Evolutionary conservation across 2,113 vertebrate genomes (phyloP).

Genomic region (Empidonax traillii): DNA sequence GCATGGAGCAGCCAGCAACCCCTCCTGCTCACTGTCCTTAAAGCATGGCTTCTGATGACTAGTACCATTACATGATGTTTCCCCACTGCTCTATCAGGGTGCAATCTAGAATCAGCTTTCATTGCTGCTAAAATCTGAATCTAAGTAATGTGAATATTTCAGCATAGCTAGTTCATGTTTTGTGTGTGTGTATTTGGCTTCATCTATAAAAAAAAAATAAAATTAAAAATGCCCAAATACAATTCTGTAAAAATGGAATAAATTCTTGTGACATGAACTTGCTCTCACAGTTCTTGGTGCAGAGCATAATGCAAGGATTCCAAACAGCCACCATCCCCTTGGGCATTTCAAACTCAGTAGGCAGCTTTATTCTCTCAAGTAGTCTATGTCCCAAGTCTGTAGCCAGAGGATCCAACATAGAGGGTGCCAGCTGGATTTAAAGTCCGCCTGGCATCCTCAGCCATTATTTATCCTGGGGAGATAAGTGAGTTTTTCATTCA

Average conservation of each 20-base stretch:
- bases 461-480: not conserved
- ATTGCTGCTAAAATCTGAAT: not conserved
- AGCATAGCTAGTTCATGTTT: not conserved
- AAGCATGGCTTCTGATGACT: not conserved
- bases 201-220: not conserved
- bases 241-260: not conserved
- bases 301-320: not conserved
- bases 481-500: not conserved
- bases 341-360: not conserved
- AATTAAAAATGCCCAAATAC: fast-evolving
- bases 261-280: not conserved
- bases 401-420: not conserved
- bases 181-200: not conserved
- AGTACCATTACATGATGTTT: not conserved
- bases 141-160: not conserved
- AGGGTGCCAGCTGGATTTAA: not conserved
- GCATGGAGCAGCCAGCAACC: not conserved
- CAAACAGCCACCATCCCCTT: not conserved
- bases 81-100: not conserved
- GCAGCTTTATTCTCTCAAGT: not conserved
- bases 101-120: not conserved
- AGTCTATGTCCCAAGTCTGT: not conserved
- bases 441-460: not conserved
- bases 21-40: not conserved
- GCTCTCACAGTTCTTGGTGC: not conserved